Conservation (phyloP, 2,797 vertebrate genomes). For the Todus mexicanus region DNA sequence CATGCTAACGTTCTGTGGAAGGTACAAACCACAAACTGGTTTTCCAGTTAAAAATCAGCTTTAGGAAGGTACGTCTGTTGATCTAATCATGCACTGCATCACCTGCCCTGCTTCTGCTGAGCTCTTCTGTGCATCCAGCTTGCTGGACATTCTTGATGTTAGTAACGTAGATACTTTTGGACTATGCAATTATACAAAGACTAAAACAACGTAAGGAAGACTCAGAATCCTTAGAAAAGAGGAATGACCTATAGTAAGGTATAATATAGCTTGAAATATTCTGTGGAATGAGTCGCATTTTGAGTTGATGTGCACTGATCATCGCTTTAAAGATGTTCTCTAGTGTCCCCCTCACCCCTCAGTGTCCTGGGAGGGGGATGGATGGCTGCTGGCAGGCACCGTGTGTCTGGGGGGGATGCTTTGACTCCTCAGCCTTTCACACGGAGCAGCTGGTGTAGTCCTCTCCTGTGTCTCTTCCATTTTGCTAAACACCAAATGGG, state of each 20-base stretch:
- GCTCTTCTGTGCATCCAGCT: not conserved
- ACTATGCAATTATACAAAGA: not conserved
- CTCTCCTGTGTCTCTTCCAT: not conserved
- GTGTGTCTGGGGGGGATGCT: not conserved
- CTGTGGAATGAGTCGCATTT: not conserved
- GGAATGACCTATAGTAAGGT: not conserved
- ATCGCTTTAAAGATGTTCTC: not conserved
- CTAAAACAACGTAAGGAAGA: not conserved
- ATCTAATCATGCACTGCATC: not conserved
- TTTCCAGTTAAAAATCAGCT: not conserved
- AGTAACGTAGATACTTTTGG: fast-evolving
- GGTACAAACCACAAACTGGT: fast-evolving
- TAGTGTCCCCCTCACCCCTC: not conserved
- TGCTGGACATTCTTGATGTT: not conserved
- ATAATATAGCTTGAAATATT: not conserved
- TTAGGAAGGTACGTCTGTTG: not conserved
- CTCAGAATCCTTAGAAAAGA: not conserved
- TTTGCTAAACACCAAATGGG: too few relatives aligned
- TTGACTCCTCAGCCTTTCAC: not conserved
- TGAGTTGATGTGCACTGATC: not conserved
- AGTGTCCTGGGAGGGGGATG: not conserved
- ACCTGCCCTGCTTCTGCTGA: not conserved
- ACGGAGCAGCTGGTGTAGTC: not conserved
- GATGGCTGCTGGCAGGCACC: not conserved
- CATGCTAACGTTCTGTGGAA: not conserved